Base-by-base conservation (phyloP, 1,140 invertebrate genomes). In the Apis laboriosa region DNA sequence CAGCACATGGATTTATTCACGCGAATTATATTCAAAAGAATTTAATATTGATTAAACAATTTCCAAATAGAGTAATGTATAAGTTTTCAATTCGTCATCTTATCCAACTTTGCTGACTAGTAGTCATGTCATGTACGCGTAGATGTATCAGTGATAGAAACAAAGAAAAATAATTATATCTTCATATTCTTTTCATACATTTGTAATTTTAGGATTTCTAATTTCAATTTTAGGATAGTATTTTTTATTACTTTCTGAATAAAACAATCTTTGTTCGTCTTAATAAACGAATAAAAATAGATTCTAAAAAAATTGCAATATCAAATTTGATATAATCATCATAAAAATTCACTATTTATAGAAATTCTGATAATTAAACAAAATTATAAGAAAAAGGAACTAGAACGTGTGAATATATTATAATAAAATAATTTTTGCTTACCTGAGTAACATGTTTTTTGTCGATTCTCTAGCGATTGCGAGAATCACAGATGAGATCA, bases 371-470 rank as follows among this genome's bases (percentile, higher is more conserved):
- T 5, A 13, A 61, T 9, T 7, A 17, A 21, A 21, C 1, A 7
- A 13, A 21, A 49, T 3, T 24, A 28, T 15, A 11, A 60, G 8
- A 74, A 21, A 19, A 28, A 43, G 34, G n/a, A 49, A 11, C 19
- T 11, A 11, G 5, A n/a, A 19, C 0, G 17, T 21, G 34, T 66
- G 17, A 19, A 21, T 12, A 12, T 8, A 19, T 19, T 34, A 13
- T n/a, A 34, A 21, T 0, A 1, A 19, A 70, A 56, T 51, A 21
- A 19, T 64, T 28, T 9, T 55, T 9, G 28, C 74, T 77, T 77
- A 82, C 80, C 74, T 68, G 55, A 34, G 12, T 64, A 51, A 55
- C 80, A 82, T 82, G 53, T 60, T 28, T 77, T 34, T 7, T 9
- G 17, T 75, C 12, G 43, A 28, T 17, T 66, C 17, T 15, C 21